Evolutionary conservation across 1,140 invertebrate genomes (phyloP), one percentile per base, ranked within the genome.

Genomic region (Magallana gigas): DNA sequence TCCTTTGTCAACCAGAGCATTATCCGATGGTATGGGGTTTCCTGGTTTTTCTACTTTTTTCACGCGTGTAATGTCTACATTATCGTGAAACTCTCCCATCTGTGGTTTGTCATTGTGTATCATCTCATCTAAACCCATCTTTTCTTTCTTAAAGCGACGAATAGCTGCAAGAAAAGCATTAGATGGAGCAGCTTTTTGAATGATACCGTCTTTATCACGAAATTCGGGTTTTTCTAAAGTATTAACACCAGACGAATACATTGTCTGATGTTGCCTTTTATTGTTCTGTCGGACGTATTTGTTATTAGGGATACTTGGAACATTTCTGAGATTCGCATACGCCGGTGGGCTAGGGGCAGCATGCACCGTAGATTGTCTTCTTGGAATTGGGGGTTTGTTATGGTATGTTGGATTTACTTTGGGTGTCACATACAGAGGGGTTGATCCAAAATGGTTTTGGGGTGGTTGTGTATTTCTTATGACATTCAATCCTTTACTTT

Each of bases 161-260:
- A 76, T 76, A 29, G 68, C 68, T 36, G 29, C 23, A 36, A 76
- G 68, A 36, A 76, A 76, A 76, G 23, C 68, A 76, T 76, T 76
- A 8, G 68, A 76, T 29, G 68, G 68, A 76, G 68, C 68, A 29
- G 68, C 36, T 29, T 76, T 76, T 23, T 12, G 23, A 48, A 76
- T 76, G 36, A 29, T 11, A 29, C 68, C 68, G 48, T 23, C 36
- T 29, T 76, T 36, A 36, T 9, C 7, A 36, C 8, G 18, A 12
- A 6, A 12, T 12, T 4, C 68, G 36, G 18, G 68, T 23, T 76
- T 76, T 76, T 76, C 68, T 76, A 76, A 12, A 8, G 8, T 29
- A 29, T 76, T 76, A 9, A 29, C 14, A 29, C 23, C 68, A 36
- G 68, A 29, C 18, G 18, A 29, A 76, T 76, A 29, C 18, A 18